Evolutionary conservation across 1,140 invertebrate species (phyloP).

Genomic region (Drosophila subobscura): DNA sequence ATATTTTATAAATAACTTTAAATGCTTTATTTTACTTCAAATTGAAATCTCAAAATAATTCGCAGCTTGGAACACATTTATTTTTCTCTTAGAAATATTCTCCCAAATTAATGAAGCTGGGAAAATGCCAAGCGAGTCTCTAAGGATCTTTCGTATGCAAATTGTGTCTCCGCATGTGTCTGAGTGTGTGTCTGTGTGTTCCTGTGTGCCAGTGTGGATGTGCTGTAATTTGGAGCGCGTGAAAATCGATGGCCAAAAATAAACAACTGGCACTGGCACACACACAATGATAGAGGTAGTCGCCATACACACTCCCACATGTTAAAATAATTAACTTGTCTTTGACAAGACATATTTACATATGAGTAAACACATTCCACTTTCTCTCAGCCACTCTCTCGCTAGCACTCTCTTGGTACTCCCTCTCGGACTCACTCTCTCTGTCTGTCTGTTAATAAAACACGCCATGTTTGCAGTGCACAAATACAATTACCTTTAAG

Average conservation of each 20-base stretch:
- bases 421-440: background rate
- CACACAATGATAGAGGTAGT: conserved; percentile 6
- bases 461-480: conserved; percentile 59
- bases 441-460: conserved; percentile 37
- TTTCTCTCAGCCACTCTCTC: conserved; percentile 1
- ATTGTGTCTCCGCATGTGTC: background rate
- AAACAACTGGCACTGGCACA: conserved; percentile 50
- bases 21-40: no score
- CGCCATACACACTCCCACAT: conserved; percentile 28
- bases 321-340: conserved; percentile 81
- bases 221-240: conserved; percentile 43
- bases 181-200: conserved; percentile 14
- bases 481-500: conserved; percentile 77
- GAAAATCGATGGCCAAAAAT: conserved; percentile 78
- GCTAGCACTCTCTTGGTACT: background rate
- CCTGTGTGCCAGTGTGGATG: conserved; percentile 18
- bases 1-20: no score
- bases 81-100: no score
- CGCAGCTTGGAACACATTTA: no score
- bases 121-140: conserved; percentile 34
- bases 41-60: no score
- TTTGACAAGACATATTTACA: conserved; percentile 76
- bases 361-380: conserved; percentile 72
- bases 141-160: conserved; percentile 26
- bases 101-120: conserved; percentile 31